These are phyloP conservation scores for Samia ricini DNA, from an alignment of 1,140 invertebrate species.

Conservation along the genomic window DNA sequence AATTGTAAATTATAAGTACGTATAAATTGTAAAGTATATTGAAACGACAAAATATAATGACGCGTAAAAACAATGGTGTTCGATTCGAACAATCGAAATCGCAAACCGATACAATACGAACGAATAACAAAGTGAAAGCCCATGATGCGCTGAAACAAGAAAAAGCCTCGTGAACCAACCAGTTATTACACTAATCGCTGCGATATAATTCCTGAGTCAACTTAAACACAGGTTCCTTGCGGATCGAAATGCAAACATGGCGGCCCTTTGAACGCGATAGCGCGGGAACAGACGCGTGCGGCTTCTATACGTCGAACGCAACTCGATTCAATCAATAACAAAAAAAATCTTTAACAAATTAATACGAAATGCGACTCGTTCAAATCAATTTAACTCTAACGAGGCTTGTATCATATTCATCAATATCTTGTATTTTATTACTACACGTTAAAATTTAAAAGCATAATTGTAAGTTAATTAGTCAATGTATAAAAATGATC, in stretches of 20 bases:
- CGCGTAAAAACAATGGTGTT: slow-evolving; percentile 51
- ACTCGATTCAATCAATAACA: background rate
- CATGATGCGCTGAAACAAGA: slow-evolving; percentile 59
- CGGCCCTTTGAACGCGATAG: slow-evolving; percentile 64
- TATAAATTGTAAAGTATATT: background rate
- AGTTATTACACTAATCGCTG: slow-evolving; percentile 76
- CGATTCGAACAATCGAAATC: slow-evolving; percentile 55
- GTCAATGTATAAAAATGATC: background rate
- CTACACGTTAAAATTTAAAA: slow-evolving; percentile 1
- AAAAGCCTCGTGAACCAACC: slow-evolving; percentile 62
- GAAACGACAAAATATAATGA: slow-evolving; percentile 27
- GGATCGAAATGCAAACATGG: slow-evolving; percentile 76
- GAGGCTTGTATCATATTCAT: slow-evolving; percentile 7
- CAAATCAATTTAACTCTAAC: slow-evolving; percentile 12
- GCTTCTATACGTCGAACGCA: slow-evolving; percentile 22
- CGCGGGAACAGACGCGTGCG: slow-evolving; percentile 39
- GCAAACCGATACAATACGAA: slow-evolving; percentile 40
- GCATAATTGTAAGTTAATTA: slow-evolving; percentile 8
- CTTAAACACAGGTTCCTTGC: slow-evolving; percentile 75
- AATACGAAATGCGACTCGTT: slow-evolving; percentile 5
- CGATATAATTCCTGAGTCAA: slow-evolving; percentile 76
- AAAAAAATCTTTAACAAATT: background rate
- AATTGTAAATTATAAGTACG: background rate
- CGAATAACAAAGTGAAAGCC: slow-evolving; percentile 52
- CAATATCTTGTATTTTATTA: slow-evolving; percentile 7